Conservation (phyloP, 2,113 vertebrate species). For the Anhinga anhinga region DNA sequence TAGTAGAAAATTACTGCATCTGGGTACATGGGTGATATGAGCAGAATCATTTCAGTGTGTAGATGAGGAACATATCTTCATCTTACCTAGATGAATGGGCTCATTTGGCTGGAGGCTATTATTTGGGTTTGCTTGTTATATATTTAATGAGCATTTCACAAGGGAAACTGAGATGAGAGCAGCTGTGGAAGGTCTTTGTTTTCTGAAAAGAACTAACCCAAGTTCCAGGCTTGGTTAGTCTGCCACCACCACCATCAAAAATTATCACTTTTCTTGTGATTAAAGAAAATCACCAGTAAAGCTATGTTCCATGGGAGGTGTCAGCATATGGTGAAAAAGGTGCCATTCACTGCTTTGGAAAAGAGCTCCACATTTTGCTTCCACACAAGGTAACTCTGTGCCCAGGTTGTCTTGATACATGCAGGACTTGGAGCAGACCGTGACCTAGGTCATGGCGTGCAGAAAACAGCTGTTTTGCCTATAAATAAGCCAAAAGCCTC, state of each 20-base stretch:
- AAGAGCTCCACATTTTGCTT: background rate
- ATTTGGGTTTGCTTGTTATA: background rate
- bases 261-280: background rate
- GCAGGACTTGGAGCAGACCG: background rate
- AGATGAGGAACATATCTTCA: background rate
- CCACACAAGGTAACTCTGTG: background rate
- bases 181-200: background rate
- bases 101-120: background rate
- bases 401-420: background rate
- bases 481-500: slow-evolving; percentile 37
- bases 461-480: slow-evolving; percentile 49
- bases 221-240: background rate
- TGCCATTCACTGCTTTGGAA: background rate
- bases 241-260: background rate
- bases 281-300: background rate
- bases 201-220: background rate
- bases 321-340: background rate
- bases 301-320: background rate
- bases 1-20: background rate
- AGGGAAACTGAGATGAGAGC: background rate
- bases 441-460: background rate
- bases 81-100: background rate
- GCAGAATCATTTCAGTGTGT: background rate
- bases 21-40: background rate
- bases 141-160: background rate